Conservation (phyloP, 2,113 vertebrate species). For the Platysteira castanea region DNA sequence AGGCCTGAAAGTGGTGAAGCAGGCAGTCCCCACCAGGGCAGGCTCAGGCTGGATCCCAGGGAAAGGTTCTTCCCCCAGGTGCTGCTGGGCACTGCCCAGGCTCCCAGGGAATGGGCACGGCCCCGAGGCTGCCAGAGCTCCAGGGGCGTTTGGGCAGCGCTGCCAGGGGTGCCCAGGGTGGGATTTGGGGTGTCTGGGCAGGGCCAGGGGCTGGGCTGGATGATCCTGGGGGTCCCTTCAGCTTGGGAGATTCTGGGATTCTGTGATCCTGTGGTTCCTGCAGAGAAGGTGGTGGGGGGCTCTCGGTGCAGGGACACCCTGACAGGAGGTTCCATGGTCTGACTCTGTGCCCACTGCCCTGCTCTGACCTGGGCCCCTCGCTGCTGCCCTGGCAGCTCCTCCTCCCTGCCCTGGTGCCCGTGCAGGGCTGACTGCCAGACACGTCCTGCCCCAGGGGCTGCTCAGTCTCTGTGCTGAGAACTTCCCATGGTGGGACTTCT, state of each 20-base stretch:
- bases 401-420: background rate
- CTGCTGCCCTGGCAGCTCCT: background rate
- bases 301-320: background rate
- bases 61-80: background rate
- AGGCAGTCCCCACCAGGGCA: background rate
- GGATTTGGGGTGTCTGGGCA: background rate
- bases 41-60: background rate
- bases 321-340: background rate
- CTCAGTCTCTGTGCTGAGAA: background rate
- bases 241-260: background rate
- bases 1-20: background rate
- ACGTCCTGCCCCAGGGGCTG: background rate
- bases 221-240: background rate
- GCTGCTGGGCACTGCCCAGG: background rate
- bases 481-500: background rate
- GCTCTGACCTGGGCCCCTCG: background rate
- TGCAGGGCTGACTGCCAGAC: background rate
- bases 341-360: accelerated
- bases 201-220: accelerated
- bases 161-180: background rate
- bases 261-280: background rate
- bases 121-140: background rate
- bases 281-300: background rate
- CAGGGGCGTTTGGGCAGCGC: background rate
- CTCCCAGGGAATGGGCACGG: background rate